Conservation (phyloP, 2,888 invertebrate species). For the Hemicrepidius hirtus region DNA sequence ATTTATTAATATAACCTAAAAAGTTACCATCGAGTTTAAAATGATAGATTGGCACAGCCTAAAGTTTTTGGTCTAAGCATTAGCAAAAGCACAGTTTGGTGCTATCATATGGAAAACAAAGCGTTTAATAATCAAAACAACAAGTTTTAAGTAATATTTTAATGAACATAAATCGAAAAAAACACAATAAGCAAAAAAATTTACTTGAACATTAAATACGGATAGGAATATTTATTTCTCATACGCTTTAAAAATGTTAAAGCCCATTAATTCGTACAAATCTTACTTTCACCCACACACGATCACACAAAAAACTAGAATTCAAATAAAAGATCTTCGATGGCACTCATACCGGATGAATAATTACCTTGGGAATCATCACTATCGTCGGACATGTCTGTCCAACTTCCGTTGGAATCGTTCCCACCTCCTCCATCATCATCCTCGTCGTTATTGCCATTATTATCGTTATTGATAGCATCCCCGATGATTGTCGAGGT, state of each 20-base stretch:
- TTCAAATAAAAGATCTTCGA: slow-evolving; percentile 57
- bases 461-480: slow-evolving; percentile 52
- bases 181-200: too few species aligned
- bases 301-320: slow-evolving; percentile 34
- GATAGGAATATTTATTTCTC: not conserved
- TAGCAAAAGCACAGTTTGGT: too few species aligned
- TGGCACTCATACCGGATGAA: slow-evolving; percentile 57
- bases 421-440: slow-evolving; percentile 53
- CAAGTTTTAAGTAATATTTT: too few species aligned
- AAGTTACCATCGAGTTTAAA: too few species aligned
- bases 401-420: slow-evolving; percentile 57
- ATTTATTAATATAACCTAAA: too few species aligned
- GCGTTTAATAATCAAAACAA: too few species aligned
- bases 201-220: too few species aligned
- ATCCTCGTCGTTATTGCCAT: slow-evolving; percentile 55
- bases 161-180: too few species aligned
- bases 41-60: too few species aligned
- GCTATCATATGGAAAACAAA: too few species aligned
- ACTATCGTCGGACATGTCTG: slow-evolving; percentile 57
- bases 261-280: slow-evolving; percentile 13
- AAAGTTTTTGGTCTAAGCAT: too few species aligned
- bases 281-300: not conserved
- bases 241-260: not conserved
- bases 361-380: slow-evolving; percentile 55
- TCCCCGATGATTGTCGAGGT: slow-evolving; percentile 49